Conservation (phyloP, 2,888 invertebrate species). For the Theodoxus fluviatilis region DNA sequence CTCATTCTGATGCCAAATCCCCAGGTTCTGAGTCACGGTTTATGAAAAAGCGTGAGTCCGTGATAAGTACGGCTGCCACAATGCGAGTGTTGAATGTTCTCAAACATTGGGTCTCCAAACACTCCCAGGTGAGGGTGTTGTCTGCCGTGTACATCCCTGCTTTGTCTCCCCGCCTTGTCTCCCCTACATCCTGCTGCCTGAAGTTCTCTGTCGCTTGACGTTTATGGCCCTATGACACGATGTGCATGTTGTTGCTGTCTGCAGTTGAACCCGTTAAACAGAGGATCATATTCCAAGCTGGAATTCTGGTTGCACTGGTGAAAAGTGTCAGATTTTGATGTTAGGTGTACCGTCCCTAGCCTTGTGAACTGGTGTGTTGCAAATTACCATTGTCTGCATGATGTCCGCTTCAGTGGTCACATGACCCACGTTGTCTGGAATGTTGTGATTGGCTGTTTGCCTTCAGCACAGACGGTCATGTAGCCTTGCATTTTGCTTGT, state of each 20-base stretch:
- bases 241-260: slow-evolving; percentile 7
- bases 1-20: too few relatives aligned
- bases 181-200: not conserved
- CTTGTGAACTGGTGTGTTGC: too few relatives aligned
- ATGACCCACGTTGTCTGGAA: too few relatives aligned
- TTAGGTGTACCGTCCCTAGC: too few relatives aligned
- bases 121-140: slow-evolving; percentile 72
- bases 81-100: slow-evolving; percentile 90
- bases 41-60: slow-evolving; percentile 62
- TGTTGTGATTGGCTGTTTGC: too few relatives aligned
- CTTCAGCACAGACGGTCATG: too few relatives aligned
- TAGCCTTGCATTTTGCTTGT: too few relatives aligned
- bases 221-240: not conserved
- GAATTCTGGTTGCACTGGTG: too few relatives aligned
- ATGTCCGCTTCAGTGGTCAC: too few relatives aligned
- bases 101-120: slow-evolving; percentile 85
- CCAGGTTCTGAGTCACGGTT: slow-evolving; percentile 50
- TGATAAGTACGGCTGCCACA: slow-evolving; percentile 88
- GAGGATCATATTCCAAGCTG: too few relatives aligned
- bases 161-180: not conserved
- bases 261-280: slow-evolving; percentile 25
- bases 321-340: too few relatives aligned
- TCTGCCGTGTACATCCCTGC: not conserved
- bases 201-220: not conserved
- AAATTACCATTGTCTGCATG: too few relatives aligned